Conservation (phyloP, 2,113 vertebrate species). For the Tenebrosternarchus preto region DNA sequence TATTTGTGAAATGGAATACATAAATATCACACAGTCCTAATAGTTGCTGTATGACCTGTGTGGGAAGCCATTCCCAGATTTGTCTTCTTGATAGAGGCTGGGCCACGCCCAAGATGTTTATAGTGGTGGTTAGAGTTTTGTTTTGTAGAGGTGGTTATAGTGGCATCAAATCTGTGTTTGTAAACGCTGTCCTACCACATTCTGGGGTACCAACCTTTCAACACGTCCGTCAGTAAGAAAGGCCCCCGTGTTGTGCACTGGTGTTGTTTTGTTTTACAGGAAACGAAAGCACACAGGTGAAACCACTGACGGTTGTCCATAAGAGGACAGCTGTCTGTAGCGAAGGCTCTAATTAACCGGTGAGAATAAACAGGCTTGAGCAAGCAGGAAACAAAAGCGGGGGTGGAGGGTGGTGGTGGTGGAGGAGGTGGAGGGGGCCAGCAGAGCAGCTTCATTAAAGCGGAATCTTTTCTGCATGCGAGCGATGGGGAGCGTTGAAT, state of each 20-base stretch:
- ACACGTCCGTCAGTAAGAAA: background rate
- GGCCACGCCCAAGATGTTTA: constrained; percentile 13
- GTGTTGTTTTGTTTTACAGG: constrained; percentile 32
- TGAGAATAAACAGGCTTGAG: constrained; percentile 40
- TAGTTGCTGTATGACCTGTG: background rate
- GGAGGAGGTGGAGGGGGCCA: background rate
- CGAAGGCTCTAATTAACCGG: constrained; percentile 57
- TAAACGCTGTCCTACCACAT: background rate
- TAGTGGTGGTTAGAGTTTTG: no score
- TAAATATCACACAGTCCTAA: background rate
- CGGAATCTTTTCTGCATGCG: constrained; percentile 33
- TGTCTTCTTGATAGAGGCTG: background rate
- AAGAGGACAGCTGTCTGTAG: constrained; percentile 52
- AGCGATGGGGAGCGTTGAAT: constrained; percentile 40
- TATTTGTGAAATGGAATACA: constrained; percentile 12
- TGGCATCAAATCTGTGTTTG: background rate
- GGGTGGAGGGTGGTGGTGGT: no score
- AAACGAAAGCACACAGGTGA: constrained; percentile 41
- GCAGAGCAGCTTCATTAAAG: constrained; percentile 54
- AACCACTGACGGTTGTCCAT: constrained; percentile 33
- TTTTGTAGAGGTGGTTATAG: constrained; percentile 12
- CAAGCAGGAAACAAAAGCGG: constrained; percentile 35
- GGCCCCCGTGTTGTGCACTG: constrained; percentile 3
- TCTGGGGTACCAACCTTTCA: no score
- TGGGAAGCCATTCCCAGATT: background rate